Base-by-base conservation (phyloP, 2,113 vertebrate species). In the Micromys minutus region DNA sequence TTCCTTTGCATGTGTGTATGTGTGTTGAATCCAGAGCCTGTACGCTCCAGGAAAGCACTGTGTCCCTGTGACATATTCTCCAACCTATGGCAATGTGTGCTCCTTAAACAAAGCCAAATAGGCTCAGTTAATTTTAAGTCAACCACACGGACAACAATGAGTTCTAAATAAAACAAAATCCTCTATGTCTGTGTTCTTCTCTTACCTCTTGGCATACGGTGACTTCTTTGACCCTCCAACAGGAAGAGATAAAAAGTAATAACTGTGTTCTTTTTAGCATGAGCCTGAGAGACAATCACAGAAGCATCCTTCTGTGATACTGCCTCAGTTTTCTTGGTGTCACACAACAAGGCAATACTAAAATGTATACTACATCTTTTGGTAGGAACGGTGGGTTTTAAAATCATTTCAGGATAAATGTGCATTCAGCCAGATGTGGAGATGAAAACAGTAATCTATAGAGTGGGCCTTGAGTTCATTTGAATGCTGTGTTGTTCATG, bases 401-500 rank as follows among this genome's bases (percentile, higher is more conserved):
- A 94, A 84, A 57, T 72, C 22, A 93, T 91, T 91, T 89, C 50
- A 91, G 87, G 61, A 34, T 36, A 93, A 87, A 24, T 75, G 39
- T 22, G 12, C 7, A 7, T 26, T 95, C 50, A n/a, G 8, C 34
- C 59, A 34, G 15, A 39, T 90, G 10, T 71, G 89, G 42, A 29
- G 69, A 88, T 94, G 21, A 96, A 97, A 95, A 74, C 75, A 72
- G n/a, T 81, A 85, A 83, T 83, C 69, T 71, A 65, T 5, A 19
- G 65, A 72, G 77, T 89, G 63, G 80, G 50, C 86, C 24, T 72
- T 88, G 55, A 85, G 72, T 71, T 93, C 74, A 89, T 95, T 94
- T 95, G 65, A 95, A 85, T 85, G 42, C 22, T 72, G 15, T 52
- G 15, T 10, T 95, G 39, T 95, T 93, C 87, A 96, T 45, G 42